These are phyloP conservation scores for Hycleus cichorii DNA, from an alignment of 1,140 invertebrate genomes.

Conservation along the genomic window DNA sequence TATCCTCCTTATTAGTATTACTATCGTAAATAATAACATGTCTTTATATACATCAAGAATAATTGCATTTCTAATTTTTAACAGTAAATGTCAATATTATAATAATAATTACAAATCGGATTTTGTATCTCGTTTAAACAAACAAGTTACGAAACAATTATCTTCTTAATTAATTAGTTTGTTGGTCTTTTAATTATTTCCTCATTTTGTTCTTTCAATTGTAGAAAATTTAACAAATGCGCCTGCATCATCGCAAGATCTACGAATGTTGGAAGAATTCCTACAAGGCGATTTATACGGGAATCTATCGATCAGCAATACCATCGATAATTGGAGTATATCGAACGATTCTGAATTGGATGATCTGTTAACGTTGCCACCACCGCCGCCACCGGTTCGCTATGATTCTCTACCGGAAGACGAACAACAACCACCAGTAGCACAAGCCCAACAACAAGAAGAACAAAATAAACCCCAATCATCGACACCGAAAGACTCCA, in stretches of 20 bases:
- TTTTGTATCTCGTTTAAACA: no score
- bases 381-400: conserved; percentile 42
- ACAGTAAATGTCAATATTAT: no score
- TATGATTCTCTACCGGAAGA: conserved; percentile 42
- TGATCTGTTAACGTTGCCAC: conserved; percentile 42
- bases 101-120: no score
- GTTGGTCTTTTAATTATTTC: no score
- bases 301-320: conserved; percentile 26
- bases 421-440: conserved; percentile 9
- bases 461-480: not conserved
- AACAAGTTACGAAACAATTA: no score
- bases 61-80: no score
- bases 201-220: no score
- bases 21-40: no score
- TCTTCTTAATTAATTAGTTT: no score
- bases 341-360: conserved; percentile 36
- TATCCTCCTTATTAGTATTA: no score
- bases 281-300: conserved; percentile 37
- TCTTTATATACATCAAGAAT: no score
- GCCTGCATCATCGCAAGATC: conserved; percentile 1
- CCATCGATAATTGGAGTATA: conserved; percentile 37
- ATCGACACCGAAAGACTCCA: conserved; percentile 1
- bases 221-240: no score
- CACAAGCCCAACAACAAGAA: conserved; percentile 1
- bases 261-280: conserved; percentile 35